Evolutionary conservation across 2,113 vertebrate genomes (phyloP).

Genomic region (Dipodomys ordii): DNA sequence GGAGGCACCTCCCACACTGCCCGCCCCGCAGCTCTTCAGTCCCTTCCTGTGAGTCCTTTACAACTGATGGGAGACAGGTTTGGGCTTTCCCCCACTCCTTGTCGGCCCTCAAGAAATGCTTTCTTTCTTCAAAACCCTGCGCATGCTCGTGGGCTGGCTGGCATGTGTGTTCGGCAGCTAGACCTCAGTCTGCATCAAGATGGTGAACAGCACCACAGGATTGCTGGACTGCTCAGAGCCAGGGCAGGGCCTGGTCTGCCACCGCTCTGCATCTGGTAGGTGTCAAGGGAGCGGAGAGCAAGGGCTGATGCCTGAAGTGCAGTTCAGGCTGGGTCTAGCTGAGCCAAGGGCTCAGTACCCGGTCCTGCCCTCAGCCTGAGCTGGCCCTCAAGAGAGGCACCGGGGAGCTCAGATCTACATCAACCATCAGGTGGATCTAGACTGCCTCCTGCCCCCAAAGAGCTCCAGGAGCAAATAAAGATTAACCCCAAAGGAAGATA

Average conservation of each 20-base stretch:
- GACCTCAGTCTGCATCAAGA: too few relatives aligned
- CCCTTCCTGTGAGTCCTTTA: too few relatives aligned
- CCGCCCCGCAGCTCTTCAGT: too few relatives aligned
- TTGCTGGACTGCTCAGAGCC: too few relatives aligned
- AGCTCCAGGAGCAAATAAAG: neutral
- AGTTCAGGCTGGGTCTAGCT: too few relatives aligned
- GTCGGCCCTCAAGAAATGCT: neutral
- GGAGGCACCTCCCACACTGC: neutral
- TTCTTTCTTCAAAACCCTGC: neutral
- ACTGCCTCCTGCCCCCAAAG: neutral
- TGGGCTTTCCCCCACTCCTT: neutral
- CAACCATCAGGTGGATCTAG: neutral
- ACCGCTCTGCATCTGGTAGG: neutral
- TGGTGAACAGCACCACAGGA: too few relatives aligned
- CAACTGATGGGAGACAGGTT: neutral
- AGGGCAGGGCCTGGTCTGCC: too few relatives aligned
- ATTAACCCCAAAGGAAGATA: neutral
- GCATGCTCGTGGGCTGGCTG: neutral
- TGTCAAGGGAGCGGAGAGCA: neutral
- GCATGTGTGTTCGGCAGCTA: neutral
- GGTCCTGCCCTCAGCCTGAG: too few relatives aligned
- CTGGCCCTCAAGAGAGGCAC: too few relatives aligned
- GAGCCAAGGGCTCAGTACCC: too few relatives aligned
- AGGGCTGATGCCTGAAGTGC: neutral
- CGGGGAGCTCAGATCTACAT: neutral